Evolutionary conservation across 2,888 invertebrate genomes (phyloP), one percentile per base, ranked within the genome.

Genomic region (Atherix ibis): DNA sequence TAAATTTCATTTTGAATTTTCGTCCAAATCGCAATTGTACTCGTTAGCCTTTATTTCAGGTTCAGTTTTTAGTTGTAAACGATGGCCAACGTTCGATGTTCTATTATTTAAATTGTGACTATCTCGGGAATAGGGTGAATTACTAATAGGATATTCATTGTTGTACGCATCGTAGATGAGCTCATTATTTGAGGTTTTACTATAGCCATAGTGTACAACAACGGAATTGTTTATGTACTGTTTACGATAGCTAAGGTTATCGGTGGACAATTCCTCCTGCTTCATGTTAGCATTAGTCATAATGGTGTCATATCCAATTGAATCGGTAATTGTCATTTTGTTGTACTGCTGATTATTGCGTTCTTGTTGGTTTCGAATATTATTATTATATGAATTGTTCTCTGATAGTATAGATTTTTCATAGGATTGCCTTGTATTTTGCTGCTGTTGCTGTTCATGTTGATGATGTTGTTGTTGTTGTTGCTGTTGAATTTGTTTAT

Each of bases 341-440:
- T 42, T 40, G 18, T 40, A 42, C 24, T 42, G 42, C 17, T 35
- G 37, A 19, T 42, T 42, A 17, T 39, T 38, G 14, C 34, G 32
- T 27, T 40, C 40, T 24, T 40, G 39, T 8, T 36, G 36, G 18
- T 38, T 40, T 28, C 36, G 31, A n/a, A 32, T n/a, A 25, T 34
- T 40, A 10, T 40, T 35, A 31, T 34, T 36, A 22, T 36, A 36
- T 17, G 22, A 24, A 22, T 14, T 18, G 13, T 34, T 39, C 13
- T 32, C 31, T 2, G 34, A 18, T 9, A 14, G 25, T 10, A 33
- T 24, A 13, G 30, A 5, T 26, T 35, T 35, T 4, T 35, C 30
- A 14, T 37, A 34, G 14, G 13, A 13, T 8, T 8, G 16, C 12
- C 22, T 31, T 9, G 10, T 31, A 14, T 36, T 17, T 15, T 26